Evolutionary conservation across 2,113 vertebrate genomes (phyloP).

Genomic region (Barbus barbus): DNA sequence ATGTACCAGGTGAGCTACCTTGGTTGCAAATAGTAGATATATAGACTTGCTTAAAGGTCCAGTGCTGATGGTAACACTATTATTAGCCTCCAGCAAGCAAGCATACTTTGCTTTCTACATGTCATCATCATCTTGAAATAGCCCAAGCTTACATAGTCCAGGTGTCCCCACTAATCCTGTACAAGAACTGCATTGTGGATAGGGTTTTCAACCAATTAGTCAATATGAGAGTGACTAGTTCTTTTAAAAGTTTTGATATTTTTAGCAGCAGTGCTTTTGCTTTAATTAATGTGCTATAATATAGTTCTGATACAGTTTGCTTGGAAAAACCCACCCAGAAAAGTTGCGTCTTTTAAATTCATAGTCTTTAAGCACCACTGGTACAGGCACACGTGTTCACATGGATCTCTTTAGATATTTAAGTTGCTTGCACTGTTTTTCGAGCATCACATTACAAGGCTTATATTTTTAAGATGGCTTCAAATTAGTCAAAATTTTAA

Average conservation of each 20-base stretch:
- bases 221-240: background rate
- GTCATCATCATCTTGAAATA: constrained; percentile 70
- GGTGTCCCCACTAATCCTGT: constrained; percentile 65
- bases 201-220: constrained; percentile 11
- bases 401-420: no score
- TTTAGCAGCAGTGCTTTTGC: background rate
- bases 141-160: constrained; percentile 68
- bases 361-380: no score
- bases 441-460: no score
- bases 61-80: background rate
- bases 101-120: constrained; percentile 48
- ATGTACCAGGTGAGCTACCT: background rate
- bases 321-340: no score
- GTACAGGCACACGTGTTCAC: no score
- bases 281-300: background rate
- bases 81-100: background rate
- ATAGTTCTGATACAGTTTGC: background rate
- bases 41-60: background rate
- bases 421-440: no score
- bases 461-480: no score
- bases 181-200: constrained; percentile 60
- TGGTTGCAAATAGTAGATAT: background rate
- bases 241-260: background rate
- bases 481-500: no score
- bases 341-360: no score